Conservation (phyloP, 2,797 vertebrate species). For the Streptopelia turtur region DNA sequence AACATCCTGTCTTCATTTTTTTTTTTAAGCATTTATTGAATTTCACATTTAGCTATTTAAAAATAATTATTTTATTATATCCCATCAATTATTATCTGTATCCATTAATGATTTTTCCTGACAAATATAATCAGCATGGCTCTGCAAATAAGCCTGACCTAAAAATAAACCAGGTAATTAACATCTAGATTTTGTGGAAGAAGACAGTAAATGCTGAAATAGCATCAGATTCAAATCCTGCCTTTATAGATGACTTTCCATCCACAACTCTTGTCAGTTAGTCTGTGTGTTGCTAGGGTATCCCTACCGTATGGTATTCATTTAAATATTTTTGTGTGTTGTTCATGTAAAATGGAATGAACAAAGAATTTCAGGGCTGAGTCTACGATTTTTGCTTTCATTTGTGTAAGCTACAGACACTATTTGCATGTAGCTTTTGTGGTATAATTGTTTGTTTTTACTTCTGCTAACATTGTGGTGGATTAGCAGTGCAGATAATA, state of each 20-base stretch:
- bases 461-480: conserved; percentile 11
- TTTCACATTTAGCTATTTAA: conserved; percentile 24
- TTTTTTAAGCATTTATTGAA: not conserved
- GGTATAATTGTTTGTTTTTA: conserved; percentile 31
- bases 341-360: not conserved
- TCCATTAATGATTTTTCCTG: conserved; percentile 10
- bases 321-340: not conserved
- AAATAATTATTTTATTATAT: not conserved
- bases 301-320: not conserved
- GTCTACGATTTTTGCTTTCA: not conserved
- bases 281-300: not conserved
- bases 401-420: not conserved
- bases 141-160: conserved; percentile 5
- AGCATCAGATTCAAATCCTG: not conserved
- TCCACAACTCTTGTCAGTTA: not conserved
- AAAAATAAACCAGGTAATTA: conserved; percentile 22
- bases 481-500: conserved; percentile 48
- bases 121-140: not conserved
- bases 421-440: conserved; percentile 27
- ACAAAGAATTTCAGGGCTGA: not conserved
- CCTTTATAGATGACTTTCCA: not conserved
- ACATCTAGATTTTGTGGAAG: not conserved
- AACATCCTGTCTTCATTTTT: not conserved
- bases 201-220: not conserved
- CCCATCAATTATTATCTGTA: not conserved